Evolutionary conservation across 2,797 vertebrate species (phyloP).

Genomic region (Catostomus latipinnis): DNA sequence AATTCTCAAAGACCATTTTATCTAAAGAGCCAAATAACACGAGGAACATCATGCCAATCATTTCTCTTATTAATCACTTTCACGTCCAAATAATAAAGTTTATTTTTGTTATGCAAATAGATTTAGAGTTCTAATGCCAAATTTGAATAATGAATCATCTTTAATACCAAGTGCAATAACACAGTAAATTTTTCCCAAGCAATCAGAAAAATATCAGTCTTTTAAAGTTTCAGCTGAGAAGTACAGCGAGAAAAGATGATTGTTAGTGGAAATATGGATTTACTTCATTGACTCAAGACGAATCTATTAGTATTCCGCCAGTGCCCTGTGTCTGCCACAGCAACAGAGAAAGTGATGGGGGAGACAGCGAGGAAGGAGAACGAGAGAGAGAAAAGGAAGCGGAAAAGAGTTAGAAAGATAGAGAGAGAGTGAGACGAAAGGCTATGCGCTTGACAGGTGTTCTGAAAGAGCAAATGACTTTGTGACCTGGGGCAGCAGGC

Average conservation of each 20-base stretch:
- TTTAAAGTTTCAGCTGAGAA: slow-evolving; percentile 9
- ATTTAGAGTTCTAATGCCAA: background rate
- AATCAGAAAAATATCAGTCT: slow-evolving; percentile 10
- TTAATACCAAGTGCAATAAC: background rate
- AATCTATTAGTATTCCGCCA: slow-evolving; percentile 49
- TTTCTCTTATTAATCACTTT: slow-evolving; percentile 12
- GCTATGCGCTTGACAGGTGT: slow-evolving; percentile 40
- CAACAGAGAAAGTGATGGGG: background rate
- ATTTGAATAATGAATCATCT: slow-evolving; percentile 28
- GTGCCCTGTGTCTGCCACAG: slow-evolving; percentile 39
- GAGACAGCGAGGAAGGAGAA: slow-evolving; percentile 4
- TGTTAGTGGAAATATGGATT: slow-evolving; percentile 29
- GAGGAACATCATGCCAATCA: background rate
- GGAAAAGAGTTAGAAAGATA: background rate
- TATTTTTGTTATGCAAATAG: slow-evolving; percentile 32
- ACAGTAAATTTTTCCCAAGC: background rate
- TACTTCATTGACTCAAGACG: slow-evolving; percentile 34
- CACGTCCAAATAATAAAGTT: background rate
- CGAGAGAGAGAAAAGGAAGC: background rate
- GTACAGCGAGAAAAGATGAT: slow-evolving; percentile 1
- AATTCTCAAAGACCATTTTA: background rate
- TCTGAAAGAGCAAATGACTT: slow-evolving; percentile 47
- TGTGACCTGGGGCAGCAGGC: slow-evolving; percentile 22
- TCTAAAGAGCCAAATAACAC: background rate
- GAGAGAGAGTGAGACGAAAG: background rate